Percentiles rank a stretch among this genome's conserved stretches.
phyloP scores from a whole-genome alignment of 2,888 invertebrate genomes.

The Leptinotarsa tumamoca region DNA sequence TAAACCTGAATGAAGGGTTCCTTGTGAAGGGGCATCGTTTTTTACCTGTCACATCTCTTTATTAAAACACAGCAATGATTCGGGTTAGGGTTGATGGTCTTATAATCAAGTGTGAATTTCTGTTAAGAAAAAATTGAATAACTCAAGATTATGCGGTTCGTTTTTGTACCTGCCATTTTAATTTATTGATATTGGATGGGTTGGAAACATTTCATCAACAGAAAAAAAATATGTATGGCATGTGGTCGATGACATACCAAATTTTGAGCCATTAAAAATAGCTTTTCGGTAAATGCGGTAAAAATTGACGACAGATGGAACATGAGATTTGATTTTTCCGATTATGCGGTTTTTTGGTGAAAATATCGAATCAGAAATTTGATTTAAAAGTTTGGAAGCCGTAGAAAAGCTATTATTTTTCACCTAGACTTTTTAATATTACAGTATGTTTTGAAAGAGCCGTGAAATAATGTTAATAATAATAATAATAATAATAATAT shows the following conservation, averaged over 20 bases:
- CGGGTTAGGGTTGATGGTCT: conserved; percentile 44
- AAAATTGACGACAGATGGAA: conserved; percentile 36
- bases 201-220: conserved; percentile 39
- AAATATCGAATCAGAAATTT: too few species aligned
- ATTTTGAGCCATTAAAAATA: conserved; percentile 40
- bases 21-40: conserved; percentile 37
- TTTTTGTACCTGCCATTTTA: conserved; percentile 44
- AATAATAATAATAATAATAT: too few species aligned
- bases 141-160: conserved; percentile 42
- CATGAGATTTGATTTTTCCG: conserved; percentile 5
- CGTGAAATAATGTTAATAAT: too few species aligned
- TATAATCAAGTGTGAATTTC: conserved; percentile 50
- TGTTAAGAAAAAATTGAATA: conserved; percentile 39
- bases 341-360: conserved; percentile 13
- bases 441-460: too few species aligned
- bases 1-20: conserved; percentile 37
- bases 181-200: conserved; percentile 41
- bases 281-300: conserved; percentile 34
- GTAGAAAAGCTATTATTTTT: too few species aligned
- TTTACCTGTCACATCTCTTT: conserved; percentile 51
- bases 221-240: conserved; percentile 36
- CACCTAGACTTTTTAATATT: too few species aligned
- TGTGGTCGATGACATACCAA: conserved; percentile 39
- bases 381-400: too few species aligned
- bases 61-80: conserved; percentile 47